These are phyloP conservation scores for Hemicordylus capensis DNA, from an alignment of 2,113 vertebrate species.

Conservation along the genomic window DNA sequence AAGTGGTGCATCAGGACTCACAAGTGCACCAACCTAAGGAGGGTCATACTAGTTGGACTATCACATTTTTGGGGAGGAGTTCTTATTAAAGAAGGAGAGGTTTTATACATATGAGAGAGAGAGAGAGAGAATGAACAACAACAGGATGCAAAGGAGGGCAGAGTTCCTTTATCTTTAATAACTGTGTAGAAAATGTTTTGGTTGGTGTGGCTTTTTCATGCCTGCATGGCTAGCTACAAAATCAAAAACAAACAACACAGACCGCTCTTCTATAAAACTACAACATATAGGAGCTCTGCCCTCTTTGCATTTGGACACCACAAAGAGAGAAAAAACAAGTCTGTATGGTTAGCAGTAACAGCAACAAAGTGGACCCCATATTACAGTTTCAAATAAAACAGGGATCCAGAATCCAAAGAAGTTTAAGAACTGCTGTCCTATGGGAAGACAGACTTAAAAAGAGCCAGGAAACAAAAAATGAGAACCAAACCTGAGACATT, in stretches of 20 bases:
- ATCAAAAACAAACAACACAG: not conserved
- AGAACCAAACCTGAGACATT: conserved; percentile 11
- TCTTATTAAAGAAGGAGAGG: not conserved
- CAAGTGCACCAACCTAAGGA: too few relatives aligned
- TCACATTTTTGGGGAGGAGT: not conserved
- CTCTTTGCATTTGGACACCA: not conserved
- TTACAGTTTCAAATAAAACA: not conserved
- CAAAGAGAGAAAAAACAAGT: not conserved
- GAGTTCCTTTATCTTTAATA: too few relatives aligned
- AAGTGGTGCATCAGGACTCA: not conserved
- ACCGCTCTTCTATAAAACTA: not conserved
- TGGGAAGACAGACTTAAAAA: not conserved
- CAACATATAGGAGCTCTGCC: not conserved
- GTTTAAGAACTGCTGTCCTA: not conserved
- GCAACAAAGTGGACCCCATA: not conserved
- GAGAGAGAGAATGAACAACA: too few relatives aligned
- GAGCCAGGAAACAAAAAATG: conserved; percentile 29
- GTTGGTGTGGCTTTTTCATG: not conserved
- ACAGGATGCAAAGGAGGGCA: not conserved
- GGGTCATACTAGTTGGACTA: not conserved
- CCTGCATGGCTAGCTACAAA: too few relatives aligned
- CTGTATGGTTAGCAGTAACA: not conserved
- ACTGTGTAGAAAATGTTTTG: not conserved
- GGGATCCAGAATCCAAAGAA: not conserved
- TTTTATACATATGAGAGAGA: too few relatives aligned